Evolutionary conservation across 1,140 invertebrate genomes (phyloP), one percentile per base, ranked within the genome.

Genomic region (Drosophila chauvacae): DNA sequence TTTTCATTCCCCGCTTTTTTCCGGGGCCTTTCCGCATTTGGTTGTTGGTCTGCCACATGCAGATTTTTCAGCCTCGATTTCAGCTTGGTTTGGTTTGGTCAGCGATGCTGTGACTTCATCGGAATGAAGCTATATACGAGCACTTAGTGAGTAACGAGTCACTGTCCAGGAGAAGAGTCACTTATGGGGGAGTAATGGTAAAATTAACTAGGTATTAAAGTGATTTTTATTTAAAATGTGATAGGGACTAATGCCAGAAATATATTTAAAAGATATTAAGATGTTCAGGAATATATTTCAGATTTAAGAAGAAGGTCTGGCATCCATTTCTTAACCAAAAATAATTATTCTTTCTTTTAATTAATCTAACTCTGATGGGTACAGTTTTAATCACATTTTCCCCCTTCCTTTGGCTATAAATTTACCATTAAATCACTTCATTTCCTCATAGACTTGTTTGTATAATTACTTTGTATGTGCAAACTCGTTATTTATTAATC

Each of bases 21-120:
- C 16, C 44, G 30, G 35, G 35, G 28, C 56, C 74, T 68, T 56
- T 47, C 41, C 55, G 39, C 70, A 65, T 55, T 65, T 30, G 47
- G 30, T 37, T 58, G 48, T 18, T 58, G 48, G 48, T 60, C 63
- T 77, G 63, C 63, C 73, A 69, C 73, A 77, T 77, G 74, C 74
- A 77, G 74, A 77, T 77, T 77, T 77, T 77, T 42, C 35, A 65
- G 53, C 30, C n/a, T 41, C 23, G 51, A 14, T 33, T 51, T 51
- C 10, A n/a, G 50, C 28, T 33, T 48, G 39, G 55, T 41, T 53
- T 11, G 35, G 60, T 30, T 53, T 56, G 59, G 42, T 74, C 70
- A 74, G 69, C 53, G 69, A 72, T 55, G 71, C 55, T 45, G 44
- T 35, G 58, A 55, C 26, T 69, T 56, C 26, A 55, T 45, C 7